Percentiles rank a stretch among this genome's conserved stretches.
phyloP scores from a whole-genome alignment of 2,797 vertebrate genomes.

The Molossus molossus region DNA sequence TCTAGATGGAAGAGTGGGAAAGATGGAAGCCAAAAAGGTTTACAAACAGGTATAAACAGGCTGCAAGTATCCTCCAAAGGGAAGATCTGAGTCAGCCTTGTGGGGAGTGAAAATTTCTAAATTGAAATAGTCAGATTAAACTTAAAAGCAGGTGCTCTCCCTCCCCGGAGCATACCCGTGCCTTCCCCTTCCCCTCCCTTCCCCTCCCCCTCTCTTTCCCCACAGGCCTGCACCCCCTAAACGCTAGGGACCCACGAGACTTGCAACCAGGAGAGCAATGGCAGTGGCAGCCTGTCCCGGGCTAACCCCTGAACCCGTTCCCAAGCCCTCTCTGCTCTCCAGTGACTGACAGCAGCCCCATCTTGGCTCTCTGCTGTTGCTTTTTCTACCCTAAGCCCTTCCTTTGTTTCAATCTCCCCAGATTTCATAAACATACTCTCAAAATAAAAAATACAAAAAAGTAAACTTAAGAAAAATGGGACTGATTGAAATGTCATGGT shows the following conservation, averaged over 20 bases:
- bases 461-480: constrained; percentile 18
- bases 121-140: constrained; percentile 29
- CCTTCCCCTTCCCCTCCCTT: neutral
- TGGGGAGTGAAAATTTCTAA: neutral
- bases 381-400: no score
- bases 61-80: neutral
- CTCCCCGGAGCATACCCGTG: neutral
- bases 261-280: neutral
- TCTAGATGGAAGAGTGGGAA: neutral
- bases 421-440: no score
- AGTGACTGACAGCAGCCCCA: neutral
- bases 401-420: no score
- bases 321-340: neutral
- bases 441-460: neutral
- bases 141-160: neutral
- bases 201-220: no score
- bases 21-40: neutral
- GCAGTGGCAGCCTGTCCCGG: neutral
- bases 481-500: constrained; percentile 15
- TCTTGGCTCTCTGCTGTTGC: neutral
- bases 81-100: neutral
- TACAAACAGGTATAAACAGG: neutral
- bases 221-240: neutral
- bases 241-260: neutral
- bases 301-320: neutral